Conservation (phyloP, 2,888 invertebrate genomes). For the Rugalucina vietnamica region DNA sequence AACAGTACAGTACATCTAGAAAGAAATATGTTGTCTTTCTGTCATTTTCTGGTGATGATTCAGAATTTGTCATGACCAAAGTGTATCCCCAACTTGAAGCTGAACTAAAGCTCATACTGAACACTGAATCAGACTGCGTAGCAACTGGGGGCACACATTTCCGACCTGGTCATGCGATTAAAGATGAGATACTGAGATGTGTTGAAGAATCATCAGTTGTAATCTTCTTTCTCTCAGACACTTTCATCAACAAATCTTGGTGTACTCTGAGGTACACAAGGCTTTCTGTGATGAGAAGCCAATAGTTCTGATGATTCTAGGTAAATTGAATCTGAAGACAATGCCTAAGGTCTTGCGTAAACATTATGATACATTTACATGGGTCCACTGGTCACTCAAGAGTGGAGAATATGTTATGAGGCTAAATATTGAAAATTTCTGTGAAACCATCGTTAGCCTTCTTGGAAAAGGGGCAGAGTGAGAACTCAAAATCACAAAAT, state of each 20-base stretch:
- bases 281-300: neutral
- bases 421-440: neutral
- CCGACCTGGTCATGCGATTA: neutral
- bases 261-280: neutral
- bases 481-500: too few species aligned
- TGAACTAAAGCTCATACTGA: neutral
- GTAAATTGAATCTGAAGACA: neutral
- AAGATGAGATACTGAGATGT: neutral
- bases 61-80: neutral
- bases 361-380: neutral
- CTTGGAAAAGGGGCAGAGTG: too few species aligned
- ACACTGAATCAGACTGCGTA: neutral
- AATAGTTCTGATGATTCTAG: neutral
- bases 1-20: neutral
- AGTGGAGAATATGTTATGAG: neutral
- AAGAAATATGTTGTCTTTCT: neutral
- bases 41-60: conserved; percentile 4
- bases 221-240: neutral
- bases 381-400: neutral
- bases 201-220: neutral
- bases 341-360: neutral
- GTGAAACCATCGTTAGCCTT: neutral
- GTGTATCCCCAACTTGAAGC: neutral
- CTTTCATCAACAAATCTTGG: neutral
- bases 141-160: neutral